Base-by-base conservation (phyloP, 2,113 vertebrate genomes). In the Scolopax mira region DNA sequence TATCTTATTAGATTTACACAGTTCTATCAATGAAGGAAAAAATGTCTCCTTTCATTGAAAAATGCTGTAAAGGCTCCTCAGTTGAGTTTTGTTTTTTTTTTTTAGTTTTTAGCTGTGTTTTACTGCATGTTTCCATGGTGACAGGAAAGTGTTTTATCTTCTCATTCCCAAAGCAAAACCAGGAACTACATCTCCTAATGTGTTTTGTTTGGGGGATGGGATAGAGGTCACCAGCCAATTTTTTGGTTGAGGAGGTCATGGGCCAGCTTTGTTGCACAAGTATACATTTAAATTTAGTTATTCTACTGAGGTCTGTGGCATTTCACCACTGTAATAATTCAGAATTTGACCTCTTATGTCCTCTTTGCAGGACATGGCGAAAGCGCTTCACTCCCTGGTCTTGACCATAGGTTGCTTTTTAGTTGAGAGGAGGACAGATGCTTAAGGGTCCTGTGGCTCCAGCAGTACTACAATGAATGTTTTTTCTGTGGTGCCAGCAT, bases 91-190 rank as follows among this genome's bases (percentile, higher is more conserved):
- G 24, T 24, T 77, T 18, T 52, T 96, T 96, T 96, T 90, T 88
- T 24, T 91, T 91, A 95, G 67, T 31, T 95, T 93, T 83, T 67
- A 92, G 69, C 62, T 79, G 17, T 80, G 35, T 93, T 91, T 86
- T 77, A 60, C 54, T 71, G 35, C 42, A 48, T 69, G 72, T 90
- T 83, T 96, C 57, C 89, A 41, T 85, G 41, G 74, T 88, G 65
- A 91, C 46, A 80, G 51, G 18, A 67, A 88, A 64, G 16, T 72
- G 31, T 69, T 97, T 91, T 83, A 79, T 93, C 41, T 83, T 93
- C 41, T 82, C 88, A 64, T 75, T 92, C 65, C 65, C 67, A 85
- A 87, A 85, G 55, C 44, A 91, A 90, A 92, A 83, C 21, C 28
- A 79, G 78, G 24, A 85, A 75, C 61, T 86, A 25, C 27, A 66